Evolutionary conservation across 2,888 invertebrate species (phyloP).

Genomic region (Xestia ashworthii): DNA sequence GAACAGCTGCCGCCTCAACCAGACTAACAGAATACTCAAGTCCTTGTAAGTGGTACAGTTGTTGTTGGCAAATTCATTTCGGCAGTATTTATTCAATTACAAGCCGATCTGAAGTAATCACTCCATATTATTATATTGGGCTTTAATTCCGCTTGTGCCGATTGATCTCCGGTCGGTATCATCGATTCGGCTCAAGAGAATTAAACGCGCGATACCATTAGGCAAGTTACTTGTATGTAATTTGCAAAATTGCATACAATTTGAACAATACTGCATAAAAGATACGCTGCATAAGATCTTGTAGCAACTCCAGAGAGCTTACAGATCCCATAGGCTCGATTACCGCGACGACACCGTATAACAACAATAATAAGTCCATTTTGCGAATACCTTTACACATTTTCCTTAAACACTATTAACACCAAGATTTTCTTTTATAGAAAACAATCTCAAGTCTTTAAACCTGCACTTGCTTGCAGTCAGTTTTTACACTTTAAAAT

Average conservation of each 20-base stretch:
- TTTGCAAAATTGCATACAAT: too few relatives aligned
- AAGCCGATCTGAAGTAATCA: neutral
- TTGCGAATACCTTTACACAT: conserved; percentile 23
- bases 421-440: conserved; percentile 48
- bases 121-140: neutral
- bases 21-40: neutral
- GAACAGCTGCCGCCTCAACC: neutral
- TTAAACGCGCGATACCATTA: neutral
- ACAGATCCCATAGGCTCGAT: neutral
- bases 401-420: conserved; percentile 51
- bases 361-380: conserved; percentile 28
- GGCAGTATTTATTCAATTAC: too few relatives aligned
- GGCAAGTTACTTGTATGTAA: too few relatives aligned
- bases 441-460: conserved; percentile 38
- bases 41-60: neutral
- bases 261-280: too few relatives aligned
- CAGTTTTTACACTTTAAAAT: conserved; percentile 39
- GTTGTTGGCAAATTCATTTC: neutral
- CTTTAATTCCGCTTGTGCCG: neutral
- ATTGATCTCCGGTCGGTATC: neutral
- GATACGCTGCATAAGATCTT: neutral
- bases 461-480: conserved; percentile 34
- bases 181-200: neutral
- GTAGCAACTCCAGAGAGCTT: neutral
- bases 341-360: neutral